Evolutionary conservation across 2,113 vertebrate genomes (phyloP).

Genomic region (Ailuropoda melanoleuca): DNA sequence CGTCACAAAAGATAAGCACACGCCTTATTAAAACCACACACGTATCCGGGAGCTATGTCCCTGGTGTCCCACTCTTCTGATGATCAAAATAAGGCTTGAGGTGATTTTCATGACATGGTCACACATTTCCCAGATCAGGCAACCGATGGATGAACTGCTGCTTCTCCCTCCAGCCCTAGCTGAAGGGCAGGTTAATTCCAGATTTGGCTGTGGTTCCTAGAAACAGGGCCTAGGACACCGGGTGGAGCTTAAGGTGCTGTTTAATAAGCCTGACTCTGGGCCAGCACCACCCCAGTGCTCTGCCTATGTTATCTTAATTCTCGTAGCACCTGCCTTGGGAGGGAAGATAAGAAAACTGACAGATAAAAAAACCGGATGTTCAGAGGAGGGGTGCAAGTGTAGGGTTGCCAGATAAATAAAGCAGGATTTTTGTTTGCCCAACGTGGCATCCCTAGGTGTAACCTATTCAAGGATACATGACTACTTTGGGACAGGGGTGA

Average conservation of each 20-base stretch:
- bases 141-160: neutral
- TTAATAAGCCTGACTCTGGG: neutral
- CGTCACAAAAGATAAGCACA: neutral
- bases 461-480: neutral
- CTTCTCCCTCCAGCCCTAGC: too few relatives aligned
- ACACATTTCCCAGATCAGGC: neutral
- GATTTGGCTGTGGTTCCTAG: neutral
- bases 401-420: neutral
- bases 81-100: neutral
- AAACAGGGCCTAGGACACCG: neutral
- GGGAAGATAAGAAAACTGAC: neutral
- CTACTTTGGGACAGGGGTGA: neutral
- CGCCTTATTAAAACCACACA: fast-evolving
- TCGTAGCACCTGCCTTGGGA: neutral
- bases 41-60: neutral
- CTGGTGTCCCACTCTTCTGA: neutral
- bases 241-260: neutral
- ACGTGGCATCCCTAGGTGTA: neutral
- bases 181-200: neutral
- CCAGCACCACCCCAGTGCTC: neutral
- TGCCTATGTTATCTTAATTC: neutral
- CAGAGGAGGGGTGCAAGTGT: neutral
- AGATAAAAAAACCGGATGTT: neutral
- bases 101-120: neutral
- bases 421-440: neutral